These are phyloP conservation scores for Onychomys arenicola DNA, from an alignment of 2,797 vertebrate genomes.

Conservation along the genomic window DNA sequence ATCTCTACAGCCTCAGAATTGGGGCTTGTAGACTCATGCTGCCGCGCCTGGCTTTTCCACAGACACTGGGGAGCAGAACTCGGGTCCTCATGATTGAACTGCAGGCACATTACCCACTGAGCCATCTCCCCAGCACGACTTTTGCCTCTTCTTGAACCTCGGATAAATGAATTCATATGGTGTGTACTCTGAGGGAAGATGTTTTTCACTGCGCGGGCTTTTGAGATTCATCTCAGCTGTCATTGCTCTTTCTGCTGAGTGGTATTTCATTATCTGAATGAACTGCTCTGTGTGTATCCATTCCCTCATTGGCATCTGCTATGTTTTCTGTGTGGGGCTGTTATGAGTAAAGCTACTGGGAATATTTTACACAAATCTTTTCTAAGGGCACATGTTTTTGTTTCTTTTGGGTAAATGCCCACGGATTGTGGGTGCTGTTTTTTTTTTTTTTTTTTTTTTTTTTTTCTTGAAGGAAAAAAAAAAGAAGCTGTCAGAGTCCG, in stretches of 20 bases:
- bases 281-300: background rate
- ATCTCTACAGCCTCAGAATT: background rate
- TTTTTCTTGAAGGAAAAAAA: background rate
- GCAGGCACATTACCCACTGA: background rate
- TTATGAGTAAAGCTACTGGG: constrained; percentile 49
- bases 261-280: constrained; percentile 19
- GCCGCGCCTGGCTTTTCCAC: background rate
- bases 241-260: background rate
- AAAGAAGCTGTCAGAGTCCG: background rate
- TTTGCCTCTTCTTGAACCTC: constrained; percentile 19
- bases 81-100: background rate
- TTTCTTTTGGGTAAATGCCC: constrained; percentile 53
- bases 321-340: constrained; percentile 43
- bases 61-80: background rate
- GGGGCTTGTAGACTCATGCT: background rate
- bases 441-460: constrained; percentile 55
- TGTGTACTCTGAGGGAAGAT: background rate
- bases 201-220: background rate
- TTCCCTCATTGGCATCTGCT: constrained; percentile 64
- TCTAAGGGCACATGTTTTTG: constrained; percentile 47
- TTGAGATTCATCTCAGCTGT: background rate
- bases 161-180: background rate
- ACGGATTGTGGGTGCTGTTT: constrained; percentile 50
- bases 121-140: background rate
- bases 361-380: constrained; percentile 44